Evolutionary conservation across 2,113 vertebrate species (phyloP).

Genomic region (Cyphomyrus discorhynchus): DNA sequence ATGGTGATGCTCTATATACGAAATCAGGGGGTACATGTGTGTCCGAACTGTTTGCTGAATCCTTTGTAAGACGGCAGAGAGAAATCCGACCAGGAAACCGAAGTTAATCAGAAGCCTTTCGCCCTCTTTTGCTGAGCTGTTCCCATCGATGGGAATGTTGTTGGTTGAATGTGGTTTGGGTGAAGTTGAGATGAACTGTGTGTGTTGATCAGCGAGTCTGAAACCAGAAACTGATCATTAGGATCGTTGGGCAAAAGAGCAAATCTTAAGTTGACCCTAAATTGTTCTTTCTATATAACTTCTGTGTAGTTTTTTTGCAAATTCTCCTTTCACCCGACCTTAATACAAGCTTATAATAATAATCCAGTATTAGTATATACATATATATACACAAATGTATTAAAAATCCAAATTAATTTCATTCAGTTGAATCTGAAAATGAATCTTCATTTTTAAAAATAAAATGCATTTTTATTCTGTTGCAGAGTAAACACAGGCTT

Average conservation of each 20-base stretch:
- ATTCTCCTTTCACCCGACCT: background rate
- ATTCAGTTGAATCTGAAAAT: background rate
- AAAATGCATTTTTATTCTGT: background rate
- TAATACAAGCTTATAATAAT: background rate
- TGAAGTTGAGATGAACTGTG: background rate
- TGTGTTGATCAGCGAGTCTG: background rate
- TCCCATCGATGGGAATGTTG: background rate
- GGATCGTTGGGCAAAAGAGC: background rate
- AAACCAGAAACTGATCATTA: background rate
- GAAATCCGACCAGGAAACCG: background rate
- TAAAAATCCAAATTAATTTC: background rate
- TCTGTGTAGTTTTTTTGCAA: background rate
- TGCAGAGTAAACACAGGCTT: background rate
- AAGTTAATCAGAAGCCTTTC: background rate
- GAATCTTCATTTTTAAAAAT: background rate
- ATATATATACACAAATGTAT: background rate
- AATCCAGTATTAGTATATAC: background rate
- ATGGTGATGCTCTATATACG: background rate
- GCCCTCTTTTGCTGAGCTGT: background rate
- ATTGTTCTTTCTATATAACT: background rate
- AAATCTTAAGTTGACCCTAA: background rate
- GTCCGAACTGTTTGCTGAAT: background rate
- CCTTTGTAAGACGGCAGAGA: background rate
- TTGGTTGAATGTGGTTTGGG: background rate
- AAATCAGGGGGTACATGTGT: background rate